phyloP scores from a whole-genome alignment of 2,797 vertebrate genomes.

The Loriculus beryllinus region DNA sequence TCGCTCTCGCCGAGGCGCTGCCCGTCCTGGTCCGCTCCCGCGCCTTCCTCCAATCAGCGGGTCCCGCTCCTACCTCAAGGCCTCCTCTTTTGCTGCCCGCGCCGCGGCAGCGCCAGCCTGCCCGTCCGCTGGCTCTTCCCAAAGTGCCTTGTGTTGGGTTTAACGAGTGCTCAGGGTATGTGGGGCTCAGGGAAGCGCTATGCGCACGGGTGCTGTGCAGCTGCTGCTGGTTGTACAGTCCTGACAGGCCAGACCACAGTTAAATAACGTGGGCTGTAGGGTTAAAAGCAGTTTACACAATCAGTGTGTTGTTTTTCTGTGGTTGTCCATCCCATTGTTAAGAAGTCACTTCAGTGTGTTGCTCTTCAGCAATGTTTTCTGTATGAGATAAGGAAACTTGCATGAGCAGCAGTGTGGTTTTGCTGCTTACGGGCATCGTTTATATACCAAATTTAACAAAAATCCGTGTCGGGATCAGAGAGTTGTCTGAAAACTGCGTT shows the following conservation, averaged over 20 bases:
- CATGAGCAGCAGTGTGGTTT: rapidly evolving
- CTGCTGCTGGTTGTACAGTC: neutral
- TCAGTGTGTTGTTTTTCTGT: neutral
- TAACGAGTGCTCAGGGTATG: neutral
- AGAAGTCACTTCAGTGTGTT: neutral
- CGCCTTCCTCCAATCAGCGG: neutral
- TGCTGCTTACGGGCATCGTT: rapidly evolving
- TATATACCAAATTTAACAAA: neutral
- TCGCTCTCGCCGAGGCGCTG: neutral
- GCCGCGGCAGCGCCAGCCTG: neutral
- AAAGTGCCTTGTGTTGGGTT: neutral
- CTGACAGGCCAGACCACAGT: neutral
- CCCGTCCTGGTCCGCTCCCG: neutral
- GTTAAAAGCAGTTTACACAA: neutral
- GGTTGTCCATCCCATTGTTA: neutral
- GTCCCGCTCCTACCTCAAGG: neutral
- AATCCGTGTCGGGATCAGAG: rapidly evolving
- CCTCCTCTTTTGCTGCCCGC: neutral
- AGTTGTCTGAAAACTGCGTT: neutral
- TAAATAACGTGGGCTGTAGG: neutral
- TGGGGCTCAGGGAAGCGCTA: neutral
- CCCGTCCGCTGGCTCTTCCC: neutral
- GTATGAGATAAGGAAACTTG: too few relatives aligned
- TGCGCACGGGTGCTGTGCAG: neutral
- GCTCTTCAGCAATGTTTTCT: neutral